Evolutionary conservation across 2,113 vertebrate genomes (phyloP), one percentile per base, ranked within the genome.

Genomic region (Pterophyllum scalare): DNA sequence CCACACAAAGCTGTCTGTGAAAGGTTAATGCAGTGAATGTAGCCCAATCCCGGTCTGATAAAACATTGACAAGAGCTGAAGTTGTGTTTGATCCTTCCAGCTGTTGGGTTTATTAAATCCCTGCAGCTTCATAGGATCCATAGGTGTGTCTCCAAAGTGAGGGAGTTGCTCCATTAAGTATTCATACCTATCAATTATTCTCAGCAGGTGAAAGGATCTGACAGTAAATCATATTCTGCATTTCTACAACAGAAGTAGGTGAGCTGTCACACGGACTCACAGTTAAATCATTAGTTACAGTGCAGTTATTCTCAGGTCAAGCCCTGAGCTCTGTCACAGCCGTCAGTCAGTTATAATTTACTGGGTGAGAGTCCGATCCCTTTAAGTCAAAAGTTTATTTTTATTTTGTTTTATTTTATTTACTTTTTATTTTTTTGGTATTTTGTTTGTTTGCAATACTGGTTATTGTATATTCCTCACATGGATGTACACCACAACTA

Each of bases 101-200:
- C 24, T 70, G 17, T 70, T 49, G 65, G 49, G 10, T 70, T 70
- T 70, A 70, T 70, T 52, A 70, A 70, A 70, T 52, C 43, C 65
- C 65, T 28, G 24, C 65, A 70, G 43, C 65, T 70, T 70, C 17
- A 31, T 28, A 10, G 9, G 10, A 49, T 70, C 43, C 6, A 70
- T 70, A 70, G 65, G 65, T 49, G 43, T 28, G 15, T 49, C 65
- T 28, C 17, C 65, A 70, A 70, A 70, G 43, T 52, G 65, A 70
- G 40, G 49, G 43, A 70, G 43, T 31, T 6, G 10, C 24, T 28
- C 52, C 24, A 31, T 70, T 31, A 52, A 52, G 20, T 70, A 70
- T 52, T 70, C 65, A 70, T 70, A 70, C 24, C 24, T 52, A 70
- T 70, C 65, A 28, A 52, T 70, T 31, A 70, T 70, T 70, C 43